Evolutionary conservation across 2,888 invertebrate genomes (phyloP), one percentile per base, ranked within the genome.

Genomic region (Hydrotaea diabolus): DNA sequence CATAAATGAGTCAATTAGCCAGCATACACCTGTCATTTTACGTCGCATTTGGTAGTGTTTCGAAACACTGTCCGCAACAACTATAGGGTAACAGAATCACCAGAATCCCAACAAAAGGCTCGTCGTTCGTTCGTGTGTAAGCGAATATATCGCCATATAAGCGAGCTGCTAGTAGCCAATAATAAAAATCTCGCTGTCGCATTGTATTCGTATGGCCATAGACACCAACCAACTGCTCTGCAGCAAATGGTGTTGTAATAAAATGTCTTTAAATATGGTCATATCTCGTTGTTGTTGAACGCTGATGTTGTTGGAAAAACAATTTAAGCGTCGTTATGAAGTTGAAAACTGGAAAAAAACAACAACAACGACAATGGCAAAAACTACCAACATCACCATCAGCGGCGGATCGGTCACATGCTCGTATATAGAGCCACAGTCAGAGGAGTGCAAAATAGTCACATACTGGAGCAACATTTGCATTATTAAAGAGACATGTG

Each of bases 161-260:
- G n/a, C n/a, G n/a, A n/a, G n/a, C n/a, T n/a, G n/a, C n/a, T n/a
- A n/a, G n/a, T 39, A 69, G 69, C 39, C 62, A 69, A 69, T 46
- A 69, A 69, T 46, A 46, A n/a, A n/a, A 43, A 11, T 9, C 66
- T 66, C 39, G 39, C 26, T 43, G 66, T 66, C 21, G 21, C 43
- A 39, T 39, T 46, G 43, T 69, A 39, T 2, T 31, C 3, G 8
- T 36, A 36, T 36, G 39, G 7, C 9, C 5, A 43, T 11, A 15
- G 43, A 9, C 43, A 15, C 13, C 9, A 15, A 4, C 1, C 43
- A 13, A 1, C 3, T 21, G 8, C 39, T 66, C 23, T 69, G 69
- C 46, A 46, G 46, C 74, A 62, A 74, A 74, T 74, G 74, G 74
- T 74, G 74, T 74, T 74, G 74, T 74, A 74, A 74, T 74, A 74